Evolutionary conservation across 2,797 vertebrate genomes (phyloP).

Genomic region (Melanitta fusca): DNA sequence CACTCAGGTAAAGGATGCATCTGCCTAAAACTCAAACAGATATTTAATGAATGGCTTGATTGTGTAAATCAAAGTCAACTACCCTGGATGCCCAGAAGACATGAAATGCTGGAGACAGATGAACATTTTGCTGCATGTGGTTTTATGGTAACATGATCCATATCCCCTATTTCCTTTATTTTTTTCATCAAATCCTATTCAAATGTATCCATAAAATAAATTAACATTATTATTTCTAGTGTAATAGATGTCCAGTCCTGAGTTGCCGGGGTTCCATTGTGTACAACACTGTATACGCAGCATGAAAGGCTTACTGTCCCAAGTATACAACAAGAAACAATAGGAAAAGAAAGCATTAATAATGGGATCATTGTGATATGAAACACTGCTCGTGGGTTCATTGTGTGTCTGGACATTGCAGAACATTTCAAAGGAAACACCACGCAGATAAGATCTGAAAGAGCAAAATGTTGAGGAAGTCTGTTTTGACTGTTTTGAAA

Average conservation of each 20-base stretch:
- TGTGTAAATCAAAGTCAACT: slow-evolving; percentile 56
- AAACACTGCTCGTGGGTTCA: neutral
- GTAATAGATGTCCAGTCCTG: neutral
- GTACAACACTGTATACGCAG: neutral
- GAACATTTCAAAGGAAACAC: neutral
- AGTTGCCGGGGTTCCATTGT: neutral
- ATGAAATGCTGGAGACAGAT: slow-evolving; percentile 68
- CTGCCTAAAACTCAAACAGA: slow-evolving; percentile 67
- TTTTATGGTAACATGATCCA: slow-evolving; percentile 53
- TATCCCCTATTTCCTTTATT: slow-evolving; percentile 61
- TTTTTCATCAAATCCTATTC: slow-evolving; percentile 64
- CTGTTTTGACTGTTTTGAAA: neutral
- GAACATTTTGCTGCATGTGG: slow-evolving; percentile 1
- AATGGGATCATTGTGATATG: neutral
- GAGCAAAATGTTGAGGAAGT: neutral
- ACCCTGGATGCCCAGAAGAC: slow-evolving; percentile 72
- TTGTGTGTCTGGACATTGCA: neutral
- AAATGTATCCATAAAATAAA: slow-evolving; percentile 54
- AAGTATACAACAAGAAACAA: neutral
- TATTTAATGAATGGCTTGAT: slow-evolving; percentile 74
- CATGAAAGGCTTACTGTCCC: neutral
- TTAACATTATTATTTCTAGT: slow-evolving; percentile 19
- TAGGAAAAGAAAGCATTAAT: neutral
- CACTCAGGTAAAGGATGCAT: slow-evolving; percentile 75
- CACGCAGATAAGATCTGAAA: neutral